Base-by-base conservation (phyloP, 2,797 vertebrate genomes). In the Telmatherina bonti region DNA sequence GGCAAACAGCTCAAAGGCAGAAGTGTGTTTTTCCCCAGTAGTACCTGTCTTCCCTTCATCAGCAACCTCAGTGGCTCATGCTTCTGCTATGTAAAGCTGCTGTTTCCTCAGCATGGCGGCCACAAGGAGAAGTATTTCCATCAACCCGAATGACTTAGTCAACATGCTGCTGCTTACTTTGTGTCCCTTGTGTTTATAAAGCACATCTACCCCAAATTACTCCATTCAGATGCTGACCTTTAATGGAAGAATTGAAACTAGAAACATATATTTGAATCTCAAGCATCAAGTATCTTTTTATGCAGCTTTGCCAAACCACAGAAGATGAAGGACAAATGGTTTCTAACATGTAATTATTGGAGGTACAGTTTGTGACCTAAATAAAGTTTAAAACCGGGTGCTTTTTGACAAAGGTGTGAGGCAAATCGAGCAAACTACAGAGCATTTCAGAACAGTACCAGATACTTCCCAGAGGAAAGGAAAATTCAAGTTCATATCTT, bases 191-290 rank as follows among this genome's bases (percentile, higher is more conserved):
- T 36, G 12, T 26, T 36, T 24, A 16, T 20, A 69, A 60, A 38
- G 29, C 38, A 70, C 52, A 70, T 70, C 57, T 45, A 67, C n/a
- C 2, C 20, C 29, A 54, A 67, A 13, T 18, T 45, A 24, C 27
- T 47, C 27, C 33, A 22, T 57, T 67, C 29, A 57, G 29, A 18
- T 31, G 45, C 43, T 29, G 38, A 65, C 45, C 0, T 43, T 43
- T 43, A 0, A 1, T 4, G 33, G 31, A 45, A 1, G 9, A 67
- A 56, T 56, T 67, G 3, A 43, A 55, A 29, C 2, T 30, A 31
- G 29, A 36, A 66, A 45, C 0, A 22, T 45, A 45, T 26, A 7
- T 13, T 1, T 22, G 41, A 53, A 67, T 67, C 38, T 26, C 2
- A 65, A 1, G 0, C 36, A 55, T 43, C 41, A 0, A 65, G 51